Evolutionary conservation across 1,140 invertebrate genomes (phyloP), one percentile per base, ranked within the genome.

Genomic region (Formica selysi): DNA sequence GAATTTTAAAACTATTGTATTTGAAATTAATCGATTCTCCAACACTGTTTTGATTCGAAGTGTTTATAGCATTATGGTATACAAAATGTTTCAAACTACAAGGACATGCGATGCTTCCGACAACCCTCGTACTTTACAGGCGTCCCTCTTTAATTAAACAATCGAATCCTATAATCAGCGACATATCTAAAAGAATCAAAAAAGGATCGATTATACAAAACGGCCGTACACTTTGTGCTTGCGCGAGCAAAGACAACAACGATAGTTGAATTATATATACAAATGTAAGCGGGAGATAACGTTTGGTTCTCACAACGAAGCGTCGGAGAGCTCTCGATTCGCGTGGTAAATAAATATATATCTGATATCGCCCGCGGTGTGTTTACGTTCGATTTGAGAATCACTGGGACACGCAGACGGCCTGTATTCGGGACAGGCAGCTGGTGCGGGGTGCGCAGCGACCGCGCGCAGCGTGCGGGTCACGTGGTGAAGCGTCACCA

Each of bases 371-470:
- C 13, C 26, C 8, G 36, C 32, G 32, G 32, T 32, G 59, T 16
- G 10, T 51, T 51, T 67, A 76, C 51, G 48, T 19, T 19, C 38
- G 61, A 44, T 54, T 74, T 91, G 90, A 91, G 90, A 86, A 67
- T 73, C 88, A 6, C 78, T 67, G 87, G 48, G 57, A 10, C 51
- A 57, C 57, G 70, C 87, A 85, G 76, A 79, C 87, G 41, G 59
- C 59, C 74, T 73, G 83, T 90, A 91, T 90, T 92, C 91, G 89
- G 90, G 89, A 92, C 90, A 32, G 32, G 87, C 92, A 89, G 90
- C 89, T 91, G 91, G 78, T 59, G 48, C 61, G 57, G 26, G 48
- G 1, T n/a, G 89, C 87, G 85, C 87, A 78, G n/a, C 36, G 11
- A 67, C 19, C 16, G 64, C 54, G 88, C 92, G 90, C 90, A 92